phyloP scores from a whole-genome alignment of 2,113 vertebrate species.

The Lanius ludovicianus region DNA sequence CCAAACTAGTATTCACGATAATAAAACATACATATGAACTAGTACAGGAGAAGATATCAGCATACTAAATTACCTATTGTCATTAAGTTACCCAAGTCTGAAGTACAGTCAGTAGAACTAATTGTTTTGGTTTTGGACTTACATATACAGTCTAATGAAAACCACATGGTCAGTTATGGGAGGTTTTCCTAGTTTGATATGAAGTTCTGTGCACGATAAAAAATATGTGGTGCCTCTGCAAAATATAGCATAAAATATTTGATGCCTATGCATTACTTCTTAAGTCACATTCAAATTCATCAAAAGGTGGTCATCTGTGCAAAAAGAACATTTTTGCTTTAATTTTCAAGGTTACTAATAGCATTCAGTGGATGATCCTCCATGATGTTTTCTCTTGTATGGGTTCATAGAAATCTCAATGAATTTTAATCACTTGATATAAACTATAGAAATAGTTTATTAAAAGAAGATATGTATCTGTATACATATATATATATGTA shows the following conservation, averaged over 20 bases:
- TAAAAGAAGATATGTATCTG: neutral
- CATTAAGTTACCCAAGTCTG: neutral
- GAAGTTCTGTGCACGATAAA: neutral
- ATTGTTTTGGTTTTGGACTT: neutral
- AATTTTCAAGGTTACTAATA: neutral
- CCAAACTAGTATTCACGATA: neutral
- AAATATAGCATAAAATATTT: neutral
- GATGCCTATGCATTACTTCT: neutral
- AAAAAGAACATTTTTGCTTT: neutral
- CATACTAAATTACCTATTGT: neutral
- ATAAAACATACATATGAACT: neutral
- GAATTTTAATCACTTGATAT: neutral
- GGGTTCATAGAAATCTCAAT: neutral
- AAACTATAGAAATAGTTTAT: neutral
- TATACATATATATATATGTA: rapidly evolving
- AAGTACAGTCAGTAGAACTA: neutral
- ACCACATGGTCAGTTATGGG: neutral
- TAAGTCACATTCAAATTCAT: neutral
- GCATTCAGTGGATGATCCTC: neutral
- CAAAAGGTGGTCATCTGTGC: neutral
- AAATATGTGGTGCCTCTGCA: neutral
- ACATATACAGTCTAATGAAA: neutral
- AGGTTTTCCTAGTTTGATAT: neutral
- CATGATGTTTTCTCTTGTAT: neutral
- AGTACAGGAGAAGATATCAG: neutral